These are phyloP conservation scores for Dynastes maya DNA, from an alignment of 2,888 invertebrate genomes.

Conservation along the genomic window DNA sequence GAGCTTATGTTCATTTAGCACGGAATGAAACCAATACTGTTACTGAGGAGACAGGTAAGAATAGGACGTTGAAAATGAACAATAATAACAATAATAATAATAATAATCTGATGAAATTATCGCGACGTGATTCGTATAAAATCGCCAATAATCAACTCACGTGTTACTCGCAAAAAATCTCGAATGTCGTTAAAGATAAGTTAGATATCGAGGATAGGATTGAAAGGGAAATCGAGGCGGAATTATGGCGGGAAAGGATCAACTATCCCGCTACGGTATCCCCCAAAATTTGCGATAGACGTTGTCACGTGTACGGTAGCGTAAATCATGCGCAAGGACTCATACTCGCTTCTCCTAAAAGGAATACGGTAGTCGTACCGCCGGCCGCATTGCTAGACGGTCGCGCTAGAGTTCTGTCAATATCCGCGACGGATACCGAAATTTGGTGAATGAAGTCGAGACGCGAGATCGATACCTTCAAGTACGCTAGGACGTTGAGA, in stretches of 20 bases:
- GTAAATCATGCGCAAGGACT: conserved; percentile 67
- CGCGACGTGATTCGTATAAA: conserved; percentile 89
- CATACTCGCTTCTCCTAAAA: conserved; percentile 73
- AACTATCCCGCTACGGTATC: conserved; percentile 81
- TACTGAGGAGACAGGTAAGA: conserved; percentile 14
- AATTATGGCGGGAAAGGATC: conserved; percentile 79
- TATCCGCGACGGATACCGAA: conserved; percentile 79
- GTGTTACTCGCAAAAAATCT: conserved; percentile 77
- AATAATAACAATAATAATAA: conserved; percentile 64
- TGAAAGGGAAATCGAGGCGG: conserved; percentile 76
- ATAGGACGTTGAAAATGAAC: background rate
- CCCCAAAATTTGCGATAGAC: conserved; percentile 72
- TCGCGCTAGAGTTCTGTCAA: conserved; percentile 78
- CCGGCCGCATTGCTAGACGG: conserved; percentile 77
- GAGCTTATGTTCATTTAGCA: conserved; percentile 81
- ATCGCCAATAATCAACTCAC: conserved; percentile 84
- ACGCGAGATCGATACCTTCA: conserved; percentile 12
- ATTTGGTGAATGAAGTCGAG: conserved; percentile 75
- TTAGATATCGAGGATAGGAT: conserved; percentile 71
- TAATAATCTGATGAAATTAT: conserved; percentile 74
- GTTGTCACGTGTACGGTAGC: conserved; percentile 65
- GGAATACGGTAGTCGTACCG: conserved; percentile 78
- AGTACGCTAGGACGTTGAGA: background rate
- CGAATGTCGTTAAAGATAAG: conserved; percentile 70
- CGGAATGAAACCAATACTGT: background rate